Evolutionary conservation across 2,113 vertebrate genomes (phyloP), one percentile per base, ranked within the genome.

Genomic region (Hippocampus zosterae): DNA sequence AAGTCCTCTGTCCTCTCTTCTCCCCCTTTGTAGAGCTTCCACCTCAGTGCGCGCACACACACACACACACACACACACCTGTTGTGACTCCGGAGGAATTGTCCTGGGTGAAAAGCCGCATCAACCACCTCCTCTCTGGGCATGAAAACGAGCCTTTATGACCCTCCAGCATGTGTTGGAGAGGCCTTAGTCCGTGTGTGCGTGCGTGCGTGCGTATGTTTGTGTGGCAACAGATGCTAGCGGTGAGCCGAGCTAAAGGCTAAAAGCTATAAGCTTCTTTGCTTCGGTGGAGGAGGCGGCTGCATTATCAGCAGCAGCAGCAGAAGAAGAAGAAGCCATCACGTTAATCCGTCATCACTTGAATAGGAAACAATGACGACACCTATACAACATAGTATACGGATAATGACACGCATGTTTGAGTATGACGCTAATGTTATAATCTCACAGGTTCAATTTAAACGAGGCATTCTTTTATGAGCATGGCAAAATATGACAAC

Each of bases 11-110:
- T 44, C 65, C 69, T 81, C 73, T 77, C 72, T 70, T 37, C 50
- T 27, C 52, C 44, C 68, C 67, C 68, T 68, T 40, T 78, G 73
- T 64, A 69, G 66, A 12, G 75, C 86, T 84, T 75, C 81, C 83
- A 86, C 87, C 75, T 76, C 87, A 44, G 1, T 27, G 53, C 64
- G 77, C 71, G 65, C 75, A 71, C 57, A 71, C 67, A 75, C 62
- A 82, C 80, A 79, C 55, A 66, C 65, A 63, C 42, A 69, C 70
- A 72, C 75, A 82, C 84, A 87, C 82, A 84, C 87, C 84, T 88
- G 85, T 88, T 87, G 82, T 85, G 86, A 85, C 88, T 89, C 85
- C 75, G 72, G 77, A 87, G 86, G 84, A 90, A 89, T 84, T 86
- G 87, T 85, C 79, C 83, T 80, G 55, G 79, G 71, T 80, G 69